Conservation (phyloP, 2,797 vertebrate species). For the Luscinia megarhynchos region DNA sequence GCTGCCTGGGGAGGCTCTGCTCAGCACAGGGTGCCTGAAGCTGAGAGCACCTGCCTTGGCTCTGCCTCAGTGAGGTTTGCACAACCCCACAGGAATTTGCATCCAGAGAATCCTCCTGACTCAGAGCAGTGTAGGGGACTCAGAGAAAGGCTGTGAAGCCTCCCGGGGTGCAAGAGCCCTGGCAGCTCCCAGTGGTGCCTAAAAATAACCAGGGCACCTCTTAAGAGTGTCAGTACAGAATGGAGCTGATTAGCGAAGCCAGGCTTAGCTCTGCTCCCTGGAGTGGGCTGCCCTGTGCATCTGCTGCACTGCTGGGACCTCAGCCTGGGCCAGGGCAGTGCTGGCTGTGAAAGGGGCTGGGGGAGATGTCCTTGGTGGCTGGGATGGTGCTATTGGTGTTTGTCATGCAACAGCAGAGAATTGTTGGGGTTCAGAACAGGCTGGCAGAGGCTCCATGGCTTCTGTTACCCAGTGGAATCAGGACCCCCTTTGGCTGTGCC, state of each 20-base stretch:
- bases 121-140: background rate
- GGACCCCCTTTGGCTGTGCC: background rate
- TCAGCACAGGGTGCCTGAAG: background rate
- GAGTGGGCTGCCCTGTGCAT: background rate
- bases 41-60: background rate
- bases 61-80: background rate
- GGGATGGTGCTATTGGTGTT: background rate
- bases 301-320: background rate
- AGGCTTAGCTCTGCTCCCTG: background rate
- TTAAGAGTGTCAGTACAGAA: background rate
- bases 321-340: background rate
- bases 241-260: conserved; percentile 4
- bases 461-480: background rate
- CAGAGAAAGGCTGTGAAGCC: background rate
- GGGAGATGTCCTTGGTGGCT: background rate
- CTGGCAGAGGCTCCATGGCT: background rate
- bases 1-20: background rate
- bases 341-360: background rate
- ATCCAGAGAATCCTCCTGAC: background rate
- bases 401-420: background rate
- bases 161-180: background rate
- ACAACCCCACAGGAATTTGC: background rate
- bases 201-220: conserved; percentile 56
- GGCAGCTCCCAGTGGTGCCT: background rate
- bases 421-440: background rate